Conservation (phyloP, 2,888 invertebrate species). For the Epinotia nisella region DNA sequence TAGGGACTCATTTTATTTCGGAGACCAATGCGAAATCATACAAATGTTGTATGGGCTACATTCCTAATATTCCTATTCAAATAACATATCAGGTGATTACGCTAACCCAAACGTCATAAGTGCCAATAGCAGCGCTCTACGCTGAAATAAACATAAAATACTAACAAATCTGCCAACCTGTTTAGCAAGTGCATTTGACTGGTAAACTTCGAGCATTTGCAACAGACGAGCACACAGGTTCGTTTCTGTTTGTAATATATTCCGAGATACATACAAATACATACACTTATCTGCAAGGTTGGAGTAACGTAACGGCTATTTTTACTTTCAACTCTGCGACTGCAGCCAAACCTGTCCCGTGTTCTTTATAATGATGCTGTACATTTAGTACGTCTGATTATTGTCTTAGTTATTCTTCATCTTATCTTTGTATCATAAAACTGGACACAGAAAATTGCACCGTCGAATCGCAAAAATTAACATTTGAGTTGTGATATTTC, state of each 20-base stretch:
- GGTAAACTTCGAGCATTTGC: constrained; percentile 18
- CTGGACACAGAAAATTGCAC: too few relatives aligned
- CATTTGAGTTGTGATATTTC: too few relatives aligned
- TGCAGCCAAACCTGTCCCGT: constrained; percentile 44
- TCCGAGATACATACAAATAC: constrained; percentile 29
- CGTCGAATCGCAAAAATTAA: too few relatives aligned
- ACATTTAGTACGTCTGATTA: constrained; percentile 9
- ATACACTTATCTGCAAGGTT: constrained; percentile 39
- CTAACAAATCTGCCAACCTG: constrained; percentile 25
- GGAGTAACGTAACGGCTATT: constrained; percentile 43
- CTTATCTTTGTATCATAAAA: background rate
- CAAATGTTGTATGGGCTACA: too few relatives aligned
- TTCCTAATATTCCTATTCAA: background rate
- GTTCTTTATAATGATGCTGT: constrained; percentile 27
- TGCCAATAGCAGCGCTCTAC: constrained; percentile 26
- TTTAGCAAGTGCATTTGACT: constrained; percentile 28
- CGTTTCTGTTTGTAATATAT: constrained; percentile 35
- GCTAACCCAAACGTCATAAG: constrained; percentile 13
- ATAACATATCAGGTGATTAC: constrained; percentile 13
- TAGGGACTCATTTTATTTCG: too few relatives aligned
- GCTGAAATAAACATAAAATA: constrained; percentile 16
- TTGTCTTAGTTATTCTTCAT: constrained; percentile 4
- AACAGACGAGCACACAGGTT: constrained; percentile 20
- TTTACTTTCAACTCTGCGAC: constrained; percentile 42
- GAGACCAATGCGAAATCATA: too few relatives aligned